Evolutionary conservation across 2,888 invertebrate genomes (phyloP).

Genomic region (Drosophila ochracea): DNA sequence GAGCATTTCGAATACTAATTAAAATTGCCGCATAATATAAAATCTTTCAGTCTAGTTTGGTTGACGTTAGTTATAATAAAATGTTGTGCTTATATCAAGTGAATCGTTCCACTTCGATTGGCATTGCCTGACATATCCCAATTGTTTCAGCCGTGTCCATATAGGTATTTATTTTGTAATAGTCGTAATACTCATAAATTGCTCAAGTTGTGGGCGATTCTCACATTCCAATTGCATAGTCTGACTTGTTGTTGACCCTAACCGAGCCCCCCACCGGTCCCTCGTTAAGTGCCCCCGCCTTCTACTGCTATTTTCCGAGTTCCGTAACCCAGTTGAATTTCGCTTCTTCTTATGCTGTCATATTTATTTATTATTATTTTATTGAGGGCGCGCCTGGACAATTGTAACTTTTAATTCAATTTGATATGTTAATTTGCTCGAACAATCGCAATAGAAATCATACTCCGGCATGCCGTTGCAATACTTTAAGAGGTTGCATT

Average conservation of each 20-base stretch:
- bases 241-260: constrained; percentile 31
- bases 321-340: constrained; percentile 37
- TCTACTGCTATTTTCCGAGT: background rate
- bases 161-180: constrained; percentile 13
- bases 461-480: background rate
- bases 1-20: background rate
- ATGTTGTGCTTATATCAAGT: background rate
- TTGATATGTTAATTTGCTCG: constrained; percentile 70
- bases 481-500: background rate
- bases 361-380: constrained; percentile 55
- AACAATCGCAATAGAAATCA: constrained; percentile 18
- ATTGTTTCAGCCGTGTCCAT: background rate
- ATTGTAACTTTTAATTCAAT: constrained; percentile 76
- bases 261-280: background rate
- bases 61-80: background rate
- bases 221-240: constrained; percentile 51
- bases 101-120: background rate
- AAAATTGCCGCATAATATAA: background rate
- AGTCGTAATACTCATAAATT: constrained; percentile 7
- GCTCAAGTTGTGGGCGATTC: constrained; percentile 24
- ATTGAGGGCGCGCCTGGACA: constrained; percentile 66
- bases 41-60: too few relatives aligned
- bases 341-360: constrained; percentile 47
- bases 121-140: background rate
- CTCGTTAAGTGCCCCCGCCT: background rate